Percentiles rank a stretch among this genome's conserved stretches.
Evolutionary conservation across 2,113 vertebrate species (phyloP).

Genomic region (Cheilinus undulatus): DNA sequence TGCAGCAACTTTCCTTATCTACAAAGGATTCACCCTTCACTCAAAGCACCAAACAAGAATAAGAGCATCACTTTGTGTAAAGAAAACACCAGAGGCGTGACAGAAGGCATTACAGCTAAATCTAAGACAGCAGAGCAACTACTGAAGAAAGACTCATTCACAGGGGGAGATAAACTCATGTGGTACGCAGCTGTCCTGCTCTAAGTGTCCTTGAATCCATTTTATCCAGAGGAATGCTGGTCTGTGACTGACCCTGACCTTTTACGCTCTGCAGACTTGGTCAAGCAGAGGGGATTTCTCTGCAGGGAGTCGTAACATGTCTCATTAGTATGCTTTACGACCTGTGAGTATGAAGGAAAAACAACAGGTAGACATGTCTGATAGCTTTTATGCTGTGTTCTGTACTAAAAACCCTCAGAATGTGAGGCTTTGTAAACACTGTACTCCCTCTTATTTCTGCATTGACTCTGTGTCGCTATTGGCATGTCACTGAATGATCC

Average conservation of each 20-base stretch:
- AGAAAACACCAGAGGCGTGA: neutral
- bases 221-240: slow-evolving; percentile 21
- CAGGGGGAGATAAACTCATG: slow-evolving; percentile 13
- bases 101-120: slow-evolving; percentile 7
- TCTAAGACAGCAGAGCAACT: neutral
- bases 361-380: neutral
- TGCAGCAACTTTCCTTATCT: neutral
- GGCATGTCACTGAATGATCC: slow-evolving; percentile 6
- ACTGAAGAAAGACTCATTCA: slow-evolving; percentile 2
- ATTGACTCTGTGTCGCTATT: neutral
- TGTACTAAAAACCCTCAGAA: too few species aligned
- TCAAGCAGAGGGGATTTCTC: slow-evolving; percentile 19
- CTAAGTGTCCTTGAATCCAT: slow-evolving; percentile 14
- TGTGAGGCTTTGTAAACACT: too few species aligned
- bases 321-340: slow-evolving; percentile 56
- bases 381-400: neutral
- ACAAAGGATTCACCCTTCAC: neutral
- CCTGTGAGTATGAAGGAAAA: neutral
- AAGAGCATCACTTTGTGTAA: neutral
- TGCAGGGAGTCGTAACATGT: slow-evolving; percentile 44
- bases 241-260: slow-evolving; percentile 43
- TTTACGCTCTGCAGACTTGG: slow-evolving; percentile 43
- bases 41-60: neutral
- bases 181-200: slow-evolving; percentile 10
- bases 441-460: too few species aligned